These are phyloP conservation scores for Hippocampus comes DNA, from an alignment of 2,113 vertebrate species.

Conservation along the genomic window DNA sequence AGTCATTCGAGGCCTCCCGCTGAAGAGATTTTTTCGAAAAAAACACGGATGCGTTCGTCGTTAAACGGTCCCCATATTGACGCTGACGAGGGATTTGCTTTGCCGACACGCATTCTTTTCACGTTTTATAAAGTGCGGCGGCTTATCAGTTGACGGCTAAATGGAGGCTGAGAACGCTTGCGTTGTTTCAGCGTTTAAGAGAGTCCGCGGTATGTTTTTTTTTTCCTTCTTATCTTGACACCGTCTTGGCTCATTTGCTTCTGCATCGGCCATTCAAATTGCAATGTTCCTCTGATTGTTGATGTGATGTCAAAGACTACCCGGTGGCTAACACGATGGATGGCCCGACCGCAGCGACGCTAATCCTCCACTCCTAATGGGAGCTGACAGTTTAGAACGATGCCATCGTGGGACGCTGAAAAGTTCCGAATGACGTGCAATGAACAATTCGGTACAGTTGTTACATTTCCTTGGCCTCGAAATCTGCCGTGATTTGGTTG, in stretches of 20 bases:
- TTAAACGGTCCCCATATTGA: neutral
- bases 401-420: no score
- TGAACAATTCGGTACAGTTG: no score
- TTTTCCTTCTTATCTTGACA: slow-evolving; percentile 4
- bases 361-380: no score
- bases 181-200: neutral
- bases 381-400: no score
- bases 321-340: neutral
- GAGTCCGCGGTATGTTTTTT: neutral
- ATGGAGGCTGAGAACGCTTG: neutral
- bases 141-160: neutral
- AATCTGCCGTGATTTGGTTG: no score
- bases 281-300: slow-evolving; percentile 4
- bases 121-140: neutral
- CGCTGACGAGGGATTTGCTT: neutral
- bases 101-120: neutral
- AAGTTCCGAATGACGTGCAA: no score
- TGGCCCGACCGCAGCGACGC: no score
- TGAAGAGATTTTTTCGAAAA: neutral
- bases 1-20: neutral
- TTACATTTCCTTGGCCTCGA: no score
- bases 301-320: slow-evolving; percentile 9
- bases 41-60: neutral
- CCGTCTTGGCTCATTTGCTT: slow-evolving; percentile 9
- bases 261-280: neutral